These are phyloP conservation scores for Gorsachius goisagi DNA, from an alignment of 2,113 vertebrate species.

Conservation along the genomic window DNA sequence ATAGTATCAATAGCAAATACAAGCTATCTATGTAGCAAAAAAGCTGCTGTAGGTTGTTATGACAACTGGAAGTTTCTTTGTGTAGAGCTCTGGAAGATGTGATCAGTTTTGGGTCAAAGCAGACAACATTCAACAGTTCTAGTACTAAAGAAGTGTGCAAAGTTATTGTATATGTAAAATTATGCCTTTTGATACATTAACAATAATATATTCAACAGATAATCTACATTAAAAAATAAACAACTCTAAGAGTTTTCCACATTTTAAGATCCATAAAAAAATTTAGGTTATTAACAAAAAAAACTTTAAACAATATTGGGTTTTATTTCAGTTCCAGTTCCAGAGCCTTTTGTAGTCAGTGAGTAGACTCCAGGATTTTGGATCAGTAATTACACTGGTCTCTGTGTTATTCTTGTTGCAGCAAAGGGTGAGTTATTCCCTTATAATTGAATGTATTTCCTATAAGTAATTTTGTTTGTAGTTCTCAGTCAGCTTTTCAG, in stretches of 20 bases:
- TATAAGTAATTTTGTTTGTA: not conserved
- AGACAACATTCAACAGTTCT: not conserved
- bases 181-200: not conserved
- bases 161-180: not conserved
- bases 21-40: not conserved
- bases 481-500: not conserved
- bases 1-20: slow-evolving; percentile 11
- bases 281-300: not conserved
- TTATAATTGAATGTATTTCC: not conserved
- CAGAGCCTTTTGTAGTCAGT: not conserved
- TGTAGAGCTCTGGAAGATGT: not conserved
- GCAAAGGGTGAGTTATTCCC: not conserved
- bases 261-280: not conserved
- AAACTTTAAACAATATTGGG: not conserved
- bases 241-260: not conserved
- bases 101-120: not conserved
- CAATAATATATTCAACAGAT: not conserved
- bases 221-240: not conserved
- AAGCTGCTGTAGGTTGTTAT: slow-evolving; percentile 68
- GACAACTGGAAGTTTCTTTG: slow-evolving; percentile 69
- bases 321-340: not conserved
- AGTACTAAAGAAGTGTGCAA: not conserved
- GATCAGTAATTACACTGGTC: not conserved
- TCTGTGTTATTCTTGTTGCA: not conserved
- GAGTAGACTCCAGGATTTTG: not conserved